phyloP scores from a whole-genome alignment of 2,888 invertebrate genomes.

The Unio delphinus region DNA sequence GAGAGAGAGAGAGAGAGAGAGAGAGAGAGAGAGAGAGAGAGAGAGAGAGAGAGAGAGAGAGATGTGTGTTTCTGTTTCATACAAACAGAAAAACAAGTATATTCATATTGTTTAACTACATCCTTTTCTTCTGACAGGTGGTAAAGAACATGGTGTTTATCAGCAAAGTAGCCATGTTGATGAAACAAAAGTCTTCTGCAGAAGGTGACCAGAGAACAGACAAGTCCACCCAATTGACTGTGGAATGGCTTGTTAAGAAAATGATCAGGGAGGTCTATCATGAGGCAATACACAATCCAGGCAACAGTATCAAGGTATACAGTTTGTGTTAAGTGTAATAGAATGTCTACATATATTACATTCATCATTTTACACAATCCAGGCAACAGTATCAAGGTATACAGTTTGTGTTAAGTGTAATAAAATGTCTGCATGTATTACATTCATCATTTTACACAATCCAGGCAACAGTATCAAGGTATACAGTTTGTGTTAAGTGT shows the following conservation, averaged over 20 bases:
- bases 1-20: too few relatives aligned
- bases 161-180: slow-evolving; percentile 75
- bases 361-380: too few relatives aligned
- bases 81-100: not conserved
- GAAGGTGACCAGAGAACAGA: slow-evolving; percentile 15
- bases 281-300: slow-evolving; percentile 83
- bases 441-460: too few relatives aligned
- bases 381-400: too few relatives aligned
- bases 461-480: too few relatives aligned
- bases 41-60: too few relatives aligned
- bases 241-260: slow-evolving; percentile 76
- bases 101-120: not conserved
- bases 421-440: too few relatives aligned
- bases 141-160: slow-evolving; percentile 81
- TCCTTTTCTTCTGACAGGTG: slow-evolving; percentile 70
- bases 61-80: not conserved
- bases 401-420: too few relatives aligned
- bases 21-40: too few relatives aligned
- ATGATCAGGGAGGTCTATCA: slow-evolving; percentile 83
- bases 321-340: too few relatives aligned
- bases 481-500: too few relatives aligned
- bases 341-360: too few relatives aligned
- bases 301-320: slow-evolving; percentile 69
- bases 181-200: slow-evolving; percentile 10
- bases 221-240: slow-evolving; percentile 32